Percentiles rank a stretch among this genome's conserved stretches.
These are phyloP conservation scores for Mythimna pallens DNA, from an alignment of 2,888 invertebrate genomes.

Conservation along the genomic window DNA sequence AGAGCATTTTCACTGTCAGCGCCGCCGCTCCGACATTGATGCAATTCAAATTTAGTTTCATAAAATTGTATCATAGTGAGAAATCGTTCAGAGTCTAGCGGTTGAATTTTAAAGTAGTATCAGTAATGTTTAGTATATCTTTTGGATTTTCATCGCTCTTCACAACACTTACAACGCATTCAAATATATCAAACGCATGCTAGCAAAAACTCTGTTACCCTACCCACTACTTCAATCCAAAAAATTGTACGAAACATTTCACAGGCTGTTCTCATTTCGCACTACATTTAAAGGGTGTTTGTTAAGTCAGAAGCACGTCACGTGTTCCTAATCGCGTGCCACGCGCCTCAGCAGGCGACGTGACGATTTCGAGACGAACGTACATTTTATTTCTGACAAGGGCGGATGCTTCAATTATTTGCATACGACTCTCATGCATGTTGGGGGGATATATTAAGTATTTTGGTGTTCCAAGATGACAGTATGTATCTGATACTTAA, in stretches of 20 bases:
- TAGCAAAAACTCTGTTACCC: not conserved
- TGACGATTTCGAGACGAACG: slow-evolving; percentile 73
- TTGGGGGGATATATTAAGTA: slow-evolving; percentile 42
- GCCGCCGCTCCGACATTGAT: slow-evolving; percentile 32
- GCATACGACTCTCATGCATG: slow-evolving; percentile 47
- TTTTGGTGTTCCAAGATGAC: slow-evolving; percentile 37
- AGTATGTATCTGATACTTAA: slow-evolving; percentile 41
- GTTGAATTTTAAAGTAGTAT: slow-evolving; percentile 43
- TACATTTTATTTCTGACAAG: slow-evolving; percentile 69
- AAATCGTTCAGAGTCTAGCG: slow-evolving; percentile 44
- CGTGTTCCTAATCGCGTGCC: slow-evolving; percentile 67
- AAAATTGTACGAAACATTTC: slow-evolving; percentile 36
- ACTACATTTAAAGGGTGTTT: slow-evolving; percentile 65
- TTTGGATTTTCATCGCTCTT: not conserved
- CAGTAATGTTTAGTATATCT: slow-evolving; percentile 28
- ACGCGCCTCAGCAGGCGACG: slow-evolving; percentile 77
- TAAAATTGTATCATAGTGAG: slow-evolving; percentile 50
- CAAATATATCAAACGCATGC: not conserved
- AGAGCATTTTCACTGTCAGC: slow-evolving; percentile 28
- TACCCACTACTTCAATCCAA: slow-evolving; percentile 25
- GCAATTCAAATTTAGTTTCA: slow-evolving; percentile 57
- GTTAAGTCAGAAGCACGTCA: slow-evolving; percentile 70
- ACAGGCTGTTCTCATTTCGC: slow-evolving; percentile 51
- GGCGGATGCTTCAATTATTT: slow-evolving; percentile 71
- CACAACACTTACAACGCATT: not conserved